These are phyloP conservation scores for Lithophane socia DNA, from an alignment of 2,888 invertebrate species.

Conservation along the genomic window DNA sequence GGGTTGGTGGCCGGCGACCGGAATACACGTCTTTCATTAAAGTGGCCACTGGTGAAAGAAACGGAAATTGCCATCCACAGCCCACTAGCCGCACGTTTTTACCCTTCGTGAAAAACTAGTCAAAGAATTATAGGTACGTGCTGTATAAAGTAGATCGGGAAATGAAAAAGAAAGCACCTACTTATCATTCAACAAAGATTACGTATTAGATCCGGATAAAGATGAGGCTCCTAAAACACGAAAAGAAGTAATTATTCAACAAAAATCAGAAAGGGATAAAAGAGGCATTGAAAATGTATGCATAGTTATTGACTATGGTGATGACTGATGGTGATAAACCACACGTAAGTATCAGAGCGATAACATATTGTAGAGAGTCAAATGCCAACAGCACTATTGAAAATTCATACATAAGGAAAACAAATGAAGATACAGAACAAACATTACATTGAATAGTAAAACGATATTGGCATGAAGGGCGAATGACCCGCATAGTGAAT, in stretches of 20 bases:
- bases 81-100: conserved; percentile 52
- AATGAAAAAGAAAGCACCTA: neutral
- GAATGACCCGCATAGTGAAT: conserved; percentile 54
- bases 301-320: no score
- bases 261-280: neutral
- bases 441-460: neutral
- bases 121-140: conserved; percentile 25
- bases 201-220: neutral
- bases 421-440: conserved; percentile 1
- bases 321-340: neutral
- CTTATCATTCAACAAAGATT: conserved; percentile 11
- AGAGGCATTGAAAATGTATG: neutral
- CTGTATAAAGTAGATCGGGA: conserved; percentile 8
- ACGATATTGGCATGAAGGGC: conserved; percentile 50
- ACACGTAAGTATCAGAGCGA: neutral
- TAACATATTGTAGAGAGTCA: neutral
- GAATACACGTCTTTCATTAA: conserved; percentile 62
- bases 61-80: conserved; percentile 63
- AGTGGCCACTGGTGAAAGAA: conserved; percentile 56
- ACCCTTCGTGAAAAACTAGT: conserved; percentile 48
- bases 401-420: conserved; percentile 22
- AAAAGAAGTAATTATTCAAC: neutral
- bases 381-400: neutral
- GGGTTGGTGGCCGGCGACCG: conserved; percentile 6
- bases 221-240: neutral